These are phyloP conservation scores for Rhinogobio ventralis DNA, from an alignment of 2,797 vertebrate species.

Conservation along the genomic window DNA sequence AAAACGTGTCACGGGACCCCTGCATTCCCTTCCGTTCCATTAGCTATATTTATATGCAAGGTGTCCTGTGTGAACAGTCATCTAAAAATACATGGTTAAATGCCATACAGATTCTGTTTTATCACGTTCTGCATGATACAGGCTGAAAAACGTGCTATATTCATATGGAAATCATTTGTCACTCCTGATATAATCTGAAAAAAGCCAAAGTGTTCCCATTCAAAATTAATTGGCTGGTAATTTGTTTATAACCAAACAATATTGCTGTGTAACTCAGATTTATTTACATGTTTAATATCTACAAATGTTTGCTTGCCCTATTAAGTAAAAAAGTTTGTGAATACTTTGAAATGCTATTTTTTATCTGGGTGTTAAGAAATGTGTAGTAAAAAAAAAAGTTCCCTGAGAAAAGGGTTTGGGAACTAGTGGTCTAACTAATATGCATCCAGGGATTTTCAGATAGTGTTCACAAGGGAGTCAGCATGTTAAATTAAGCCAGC, in stretches of 20 bases:
- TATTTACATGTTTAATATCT: too few species aligned
- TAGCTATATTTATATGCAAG: slow-evolving; percentile 12
- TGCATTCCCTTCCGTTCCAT: slow-evolving; percentile 6
- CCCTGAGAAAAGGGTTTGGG: background rate
- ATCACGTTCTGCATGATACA: background rate
- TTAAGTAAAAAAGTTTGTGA: background rate
- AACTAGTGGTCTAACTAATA: slow-evolving; percentile 1
- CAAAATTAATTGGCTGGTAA: background rate
- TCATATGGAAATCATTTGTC: background rate
- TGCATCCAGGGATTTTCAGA: background rate
- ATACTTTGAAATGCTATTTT: background rate
- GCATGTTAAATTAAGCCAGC: background rate
- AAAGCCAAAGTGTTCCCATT: background rate
- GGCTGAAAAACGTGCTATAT: background rate
- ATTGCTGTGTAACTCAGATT: background rate
- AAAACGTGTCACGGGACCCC: background rate
- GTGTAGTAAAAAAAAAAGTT: background rate
- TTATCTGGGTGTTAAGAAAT: background rate
- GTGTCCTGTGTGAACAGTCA: background rate
- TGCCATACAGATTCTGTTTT: background rate
- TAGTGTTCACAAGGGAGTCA: background rate
- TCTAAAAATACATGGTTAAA: background rate
- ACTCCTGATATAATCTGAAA: background rate
- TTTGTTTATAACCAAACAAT: background rate
- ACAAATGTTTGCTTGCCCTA: background rate